A percentile compares a stretch with the other conserved stretches of the same genome.
Conservation (phyloP, 2,113 vertebrate genomes). For the Melanotaenia duboulayi region DNA sequence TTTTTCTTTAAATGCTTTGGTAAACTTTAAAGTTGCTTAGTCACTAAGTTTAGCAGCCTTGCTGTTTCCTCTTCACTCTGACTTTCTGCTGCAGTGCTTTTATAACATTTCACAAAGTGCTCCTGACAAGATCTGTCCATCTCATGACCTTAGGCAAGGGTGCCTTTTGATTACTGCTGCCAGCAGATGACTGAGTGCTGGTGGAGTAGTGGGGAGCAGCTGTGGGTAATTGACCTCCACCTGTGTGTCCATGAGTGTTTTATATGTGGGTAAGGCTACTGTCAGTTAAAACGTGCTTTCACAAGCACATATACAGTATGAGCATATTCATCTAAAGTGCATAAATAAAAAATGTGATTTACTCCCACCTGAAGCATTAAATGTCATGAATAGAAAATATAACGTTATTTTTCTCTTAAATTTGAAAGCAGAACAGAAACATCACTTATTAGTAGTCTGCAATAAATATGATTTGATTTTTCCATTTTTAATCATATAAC, state of each 20-base stretch:
- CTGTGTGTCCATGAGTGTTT: background rate
- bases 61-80: background rate
- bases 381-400: slow-evolving; percentile 28
- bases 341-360: background rate
- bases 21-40: no score
- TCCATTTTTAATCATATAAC: no score
- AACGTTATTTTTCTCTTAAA: slow-evolving; percentile 10
- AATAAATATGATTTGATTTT: no score
- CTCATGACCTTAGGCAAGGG: slow-evolving; percentile 31
- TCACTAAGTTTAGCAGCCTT: background rate
- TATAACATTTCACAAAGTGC: background rate
- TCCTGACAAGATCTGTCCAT: slow-evolving; percentile 7
- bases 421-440: slow-evolving; percentile 7
- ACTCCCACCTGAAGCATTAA: slow-evolving; percentile 22
- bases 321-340: no score
- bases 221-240: slow-evolving; percentile 21
- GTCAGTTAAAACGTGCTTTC: no score
- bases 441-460: slow-evolving; percentile 37
- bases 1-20: no score
- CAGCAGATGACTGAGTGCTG: slow-evolving; percentile 1
- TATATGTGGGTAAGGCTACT: no score
- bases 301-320: no score
- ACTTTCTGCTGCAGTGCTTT: slow-evolving; percentile 5
- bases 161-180: slow-evolving; percentile 21
- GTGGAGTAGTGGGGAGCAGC: background rate